Conservation (phyloP, 2,888 invertebrate genomes). For the Lepidonotus clava region DNA sequence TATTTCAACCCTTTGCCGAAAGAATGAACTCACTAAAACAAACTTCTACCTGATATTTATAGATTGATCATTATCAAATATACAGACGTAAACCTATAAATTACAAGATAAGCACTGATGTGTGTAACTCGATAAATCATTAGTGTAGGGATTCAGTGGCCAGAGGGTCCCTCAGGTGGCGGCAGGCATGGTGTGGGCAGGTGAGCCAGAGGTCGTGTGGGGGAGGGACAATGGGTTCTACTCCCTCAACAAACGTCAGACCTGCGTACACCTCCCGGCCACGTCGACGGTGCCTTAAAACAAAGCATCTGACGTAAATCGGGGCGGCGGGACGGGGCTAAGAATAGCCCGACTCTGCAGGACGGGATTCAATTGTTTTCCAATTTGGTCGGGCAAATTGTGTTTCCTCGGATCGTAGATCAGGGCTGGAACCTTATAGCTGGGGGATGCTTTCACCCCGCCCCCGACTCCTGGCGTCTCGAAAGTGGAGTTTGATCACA, state of each 20-base stretch:
- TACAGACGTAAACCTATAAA: no score
- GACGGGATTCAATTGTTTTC: constrained; percentile 7
- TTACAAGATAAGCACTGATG: no score
- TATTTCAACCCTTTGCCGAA: no score
- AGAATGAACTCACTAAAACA: no score
- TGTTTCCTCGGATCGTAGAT: neutral
- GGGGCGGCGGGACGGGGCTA: neutral
- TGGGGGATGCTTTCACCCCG: no score
- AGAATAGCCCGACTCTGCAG: neutral
- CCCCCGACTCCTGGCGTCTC: no score
- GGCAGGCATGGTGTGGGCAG: neutral
- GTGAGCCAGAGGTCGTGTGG: neutral
- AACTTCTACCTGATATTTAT: no score
- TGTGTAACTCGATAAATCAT: neutral
- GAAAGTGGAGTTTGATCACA: no score
- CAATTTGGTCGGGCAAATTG: constrained; percentile 23
- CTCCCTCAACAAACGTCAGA: no score
- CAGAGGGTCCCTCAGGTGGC: neutral
- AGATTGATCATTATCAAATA: no score
- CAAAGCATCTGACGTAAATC: constrained; percentile 31
- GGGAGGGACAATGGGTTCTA: no score
- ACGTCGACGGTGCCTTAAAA: neutral
- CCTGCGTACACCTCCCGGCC: neutral
- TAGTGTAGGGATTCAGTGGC: neutral
- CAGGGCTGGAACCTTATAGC: no score